phyloP scores from a whole-genome alignment of 64 coral and sea anemone genomes.

The Montipora foliosa region DNA sequence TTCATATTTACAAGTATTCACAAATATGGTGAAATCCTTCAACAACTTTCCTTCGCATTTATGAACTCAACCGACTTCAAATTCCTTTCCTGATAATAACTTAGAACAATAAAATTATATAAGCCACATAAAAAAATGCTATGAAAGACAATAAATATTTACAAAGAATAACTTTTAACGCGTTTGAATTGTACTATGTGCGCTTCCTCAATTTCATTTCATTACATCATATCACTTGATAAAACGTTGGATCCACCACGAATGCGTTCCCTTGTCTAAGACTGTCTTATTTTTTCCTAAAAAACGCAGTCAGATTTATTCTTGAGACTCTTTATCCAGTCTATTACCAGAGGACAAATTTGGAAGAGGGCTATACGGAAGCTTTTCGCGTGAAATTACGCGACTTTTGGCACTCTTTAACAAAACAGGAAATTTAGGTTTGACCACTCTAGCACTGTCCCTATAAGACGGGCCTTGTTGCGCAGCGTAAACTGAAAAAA shows the following conservation, averaged over 20 bases:
- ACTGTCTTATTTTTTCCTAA: not conserved
- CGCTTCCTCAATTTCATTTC: not conserved
- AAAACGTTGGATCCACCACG: not conserved
- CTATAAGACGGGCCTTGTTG: conserved; percentile 81
- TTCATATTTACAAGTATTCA: not conserved
- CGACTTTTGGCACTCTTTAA: conserved; percentile 54
- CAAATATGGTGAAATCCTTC: not conserved
- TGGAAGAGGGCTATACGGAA: not conserved
- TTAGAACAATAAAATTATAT: not conserved
- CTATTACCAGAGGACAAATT: conserved; percentile 18
- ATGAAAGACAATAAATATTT: not conserved
- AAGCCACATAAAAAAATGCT: no score
- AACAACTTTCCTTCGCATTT: no score
- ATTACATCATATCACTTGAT: not conserved
- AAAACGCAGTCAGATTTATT: not conserved
- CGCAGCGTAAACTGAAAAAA: conserved; percentile 86
- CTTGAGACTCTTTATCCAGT: not conserved
- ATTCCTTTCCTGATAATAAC: not conserved
- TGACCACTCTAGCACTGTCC: conserved; percentile 53
- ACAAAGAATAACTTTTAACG: no score
- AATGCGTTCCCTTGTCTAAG: not conserved
- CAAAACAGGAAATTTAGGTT: conserved; percentile 87
- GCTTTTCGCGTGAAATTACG: conserved; percentile 7
- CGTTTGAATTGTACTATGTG: not conserved
- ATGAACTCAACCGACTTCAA: no score